Conservation (phyloP, 2,113 vertebrate species). For the Circaetus gallicus region DNA sequence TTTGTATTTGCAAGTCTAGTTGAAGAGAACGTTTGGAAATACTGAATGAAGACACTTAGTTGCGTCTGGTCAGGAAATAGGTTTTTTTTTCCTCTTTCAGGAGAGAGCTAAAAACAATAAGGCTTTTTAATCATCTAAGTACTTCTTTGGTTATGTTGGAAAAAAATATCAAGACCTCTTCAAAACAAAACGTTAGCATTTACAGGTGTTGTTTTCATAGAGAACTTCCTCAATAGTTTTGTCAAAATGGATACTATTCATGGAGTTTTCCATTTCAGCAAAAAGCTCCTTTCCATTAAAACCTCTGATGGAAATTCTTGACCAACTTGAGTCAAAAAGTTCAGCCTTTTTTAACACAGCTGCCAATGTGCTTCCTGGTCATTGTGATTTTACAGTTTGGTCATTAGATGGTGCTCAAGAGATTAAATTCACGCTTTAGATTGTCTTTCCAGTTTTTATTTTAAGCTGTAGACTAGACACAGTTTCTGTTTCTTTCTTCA, state of each 20-base stretch:
- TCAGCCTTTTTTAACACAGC: not conserved
- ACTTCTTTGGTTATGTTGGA: not conserved
- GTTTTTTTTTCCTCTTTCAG: not conserved
- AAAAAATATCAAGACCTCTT: not conserved
- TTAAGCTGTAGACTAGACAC: not conserved
- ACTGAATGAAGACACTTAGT: not conserved
- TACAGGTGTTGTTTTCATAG: not conserved
- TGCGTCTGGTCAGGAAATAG: not conserved
- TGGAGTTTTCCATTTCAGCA: not conserved
- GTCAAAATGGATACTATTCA: not conserved
- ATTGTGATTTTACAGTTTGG: slow-evolving; percentile 31
- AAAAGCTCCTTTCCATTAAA: not conserved
- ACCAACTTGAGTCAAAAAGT: not conserved
- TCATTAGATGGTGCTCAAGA: slow-evolving; percentile 64
- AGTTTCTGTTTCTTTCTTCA: not conserved
- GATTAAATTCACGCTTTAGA: not conserved
- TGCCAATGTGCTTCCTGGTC: not conserved
- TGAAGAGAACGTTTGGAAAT: not conserved
- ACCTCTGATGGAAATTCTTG: not conserved
- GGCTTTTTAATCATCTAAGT: not conserved
- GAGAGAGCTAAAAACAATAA: not conserved
- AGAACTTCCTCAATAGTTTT: not conserved
- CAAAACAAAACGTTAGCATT: not conserved
- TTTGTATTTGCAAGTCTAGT: not conserved
- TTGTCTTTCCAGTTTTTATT: not conserved